Conservation (phyloP, 2,113 vertebrate species). For the Prunella fulvescens region DNA sequence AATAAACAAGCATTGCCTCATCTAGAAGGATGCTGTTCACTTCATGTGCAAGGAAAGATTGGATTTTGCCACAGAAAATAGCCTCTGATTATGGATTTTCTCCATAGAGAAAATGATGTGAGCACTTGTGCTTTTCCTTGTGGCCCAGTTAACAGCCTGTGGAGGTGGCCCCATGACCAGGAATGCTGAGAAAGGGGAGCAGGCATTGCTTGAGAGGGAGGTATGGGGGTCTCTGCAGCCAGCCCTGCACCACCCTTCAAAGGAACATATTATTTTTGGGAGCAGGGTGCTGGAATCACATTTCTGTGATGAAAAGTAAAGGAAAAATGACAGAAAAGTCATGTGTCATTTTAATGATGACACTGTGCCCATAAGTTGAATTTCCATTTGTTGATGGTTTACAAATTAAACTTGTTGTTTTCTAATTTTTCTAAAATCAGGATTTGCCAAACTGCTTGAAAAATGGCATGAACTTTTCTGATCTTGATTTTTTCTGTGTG, state of each 20-base stretch:
- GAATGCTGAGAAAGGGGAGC: background rate
- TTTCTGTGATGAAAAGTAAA: background rate
- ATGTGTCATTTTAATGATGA: background rate
- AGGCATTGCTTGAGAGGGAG: background rate
- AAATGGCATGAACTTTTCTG: background rate
- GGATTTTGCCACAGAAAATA: background rate
- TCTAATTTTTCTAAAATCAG: background rate
- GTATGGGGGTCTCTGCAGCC: background rate
- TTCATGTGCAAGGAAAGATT: background rate
- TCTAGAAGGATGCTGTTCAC: background rate
- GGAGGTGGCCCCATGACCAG: background rate
- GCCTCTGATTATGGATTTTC: background rate
- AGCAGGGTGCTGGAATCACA: background rate
- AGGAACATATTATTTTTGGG: background rate
- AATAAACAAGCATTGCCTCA: background rate
- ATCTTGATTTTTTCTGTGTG: background rate
- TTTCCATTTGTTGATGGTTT: background rate
- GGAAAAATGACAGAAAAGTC: background rate
- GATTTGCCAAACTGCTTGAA: background rate
- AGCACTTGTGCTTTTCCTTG: background rate
- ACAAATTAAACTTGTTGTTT: background rate
- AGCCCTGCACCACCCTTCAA: background rate
- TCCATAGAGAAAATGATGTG: background rate
- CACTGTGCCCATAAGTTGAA: fast-evolving
- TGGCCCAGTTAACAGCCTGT: background rate